These are phyloP conservation scores for Caranx ignobilis DNA, from an alignment of 2,113 vertebrate species.

Conservation along the genomic window DNA sequence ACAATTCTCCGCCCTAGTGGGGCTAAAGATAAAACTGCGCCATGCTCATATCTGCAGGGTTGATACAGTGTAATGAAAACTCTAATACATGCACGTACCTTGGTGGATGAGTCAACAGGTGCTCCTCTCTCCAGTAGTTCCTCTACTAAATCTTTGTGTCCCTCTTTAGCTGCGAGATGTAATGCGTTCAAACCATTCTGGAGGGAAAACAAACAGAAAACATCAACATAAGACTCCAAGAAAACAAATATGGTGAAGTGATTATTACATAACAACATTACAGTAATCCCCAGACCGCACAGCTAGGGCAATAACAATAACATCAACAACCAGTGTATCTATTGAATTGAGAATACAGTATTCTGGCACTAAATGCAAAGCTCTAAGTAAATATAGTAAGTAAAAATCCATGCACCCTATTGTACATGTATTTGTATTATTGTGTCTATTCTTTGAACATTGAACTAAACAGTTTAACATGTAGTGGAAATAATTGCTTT, in stretches of 20 bases:
- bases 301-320: background rate
- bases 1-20: background rate
- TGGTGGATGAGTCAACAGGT: constrained; percentile 93
- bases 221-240: background rate
- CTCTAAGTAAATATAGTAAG: background rate
- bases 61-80: background rate
- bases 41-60: background rate
- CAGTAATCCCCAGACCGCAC: background rate
- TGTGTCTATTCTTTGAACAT: background rate
- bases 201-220: constrained; percentile 43
- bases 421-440: background rate
- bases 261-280: background rate
- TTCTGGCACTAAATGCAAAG: no score
- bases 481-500: no score
- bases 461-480: no score
- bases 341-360: no score
- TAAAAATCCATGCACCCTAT: background rate
- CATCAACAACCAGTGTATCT: no score
- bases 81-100: constrained; percentile 81
- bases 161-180: constrained; percentile 97
- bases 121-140: constrained; percentile 95
- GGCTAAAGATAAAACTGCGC: background rate
- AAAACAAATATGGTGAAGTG: background rate
- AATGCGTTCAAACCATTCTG: constrained; percentile 98
- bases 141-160: constrained; percentile 94